Conservation (phyloP, 1,140 invertebrate genomes). For the Dendroctonus valens region DNA sequence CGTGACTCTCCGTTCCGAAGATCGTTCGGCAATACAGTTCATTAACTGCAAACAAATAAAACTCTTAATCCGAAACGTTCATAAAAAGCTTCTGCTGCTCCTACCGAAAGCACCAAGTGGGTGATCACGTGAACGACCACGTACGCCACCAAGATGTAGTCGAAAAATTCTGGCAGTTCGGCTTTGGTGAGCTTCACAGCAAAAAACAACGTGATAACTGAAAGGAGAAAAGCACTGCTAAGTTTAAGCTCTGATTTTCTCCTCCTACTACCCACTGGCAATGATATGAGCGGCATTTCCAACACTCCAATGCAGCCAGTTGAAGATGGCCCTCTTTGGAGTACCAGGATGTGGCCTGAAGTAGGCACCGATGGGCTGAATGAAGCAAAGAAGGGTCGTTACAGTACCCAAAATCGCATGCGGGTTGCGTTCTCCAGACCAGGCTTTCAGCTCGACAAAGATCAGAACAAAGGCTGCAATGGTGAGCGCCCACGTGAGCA, state of each 20-base stretch:
- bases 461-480: conserved; percentile 78
- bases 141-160: conserved; percentile 84
- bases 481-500: conserved; percentile 77
- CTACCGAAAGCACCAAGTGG: conserved; percentile 87
- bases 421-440: conserved; percentile 69
- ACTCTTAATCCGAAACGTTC: conserved; percentile 34
- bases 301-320: conserved; percentile 92
- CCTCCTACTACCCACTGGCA: conserved; percentile 67
- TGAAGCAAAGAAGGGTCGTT: conserved; percentile 76
- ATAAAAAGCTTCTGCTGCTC: conserved; percentile 42
- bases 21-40: conserved; percentile 70
- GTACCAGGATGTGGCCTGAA: conserved; percentile 84
- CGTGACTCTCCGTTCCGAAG: conserved; percentile 68
- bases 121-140: conserved; percentile 86
- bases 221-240: conserved; percentile 44
- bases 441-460: conserved; percentile 77
- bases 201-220: conserved; percentile 92
- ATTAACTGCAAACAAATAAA: conserved; percentile 59
- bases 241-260: not conserved
- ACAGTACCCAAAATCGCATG: conserved; percentile 79
- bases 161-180: conserved; percentile 79
- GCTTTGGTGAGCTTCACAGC: conserved; percentile 82
- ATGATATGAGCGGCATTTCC: conserved; percentile 91
- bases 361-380: conserved; percentile 83
- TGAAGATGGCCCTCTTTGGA: conserved; percentile 80